Base-by-base conservation (phyloP, 2,888 invertebrate species). In the Campaea margaritaria region DNA sequence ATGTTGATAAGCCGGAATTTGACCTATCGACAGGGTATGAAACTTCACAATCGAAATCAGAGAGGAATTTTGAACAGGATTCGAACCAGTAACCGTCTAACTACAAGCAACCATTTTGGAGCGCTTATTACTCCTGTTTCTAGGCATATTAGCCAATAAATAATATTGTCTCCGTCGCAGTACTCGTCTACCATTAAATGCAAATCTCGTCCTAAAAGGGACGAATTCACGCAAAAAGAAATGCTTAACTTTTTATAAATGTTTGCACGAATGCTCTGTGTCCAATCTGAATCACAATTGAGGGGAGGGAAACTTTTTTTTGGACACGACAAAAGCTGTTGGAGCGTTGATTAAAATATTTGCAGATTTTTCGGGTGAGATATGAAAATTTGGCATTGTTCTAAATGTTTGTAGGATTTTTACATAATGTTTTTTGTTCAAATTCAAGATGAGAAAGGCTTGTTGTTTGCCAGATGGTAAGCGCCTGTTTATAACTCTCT, bases 341-440 rank as follows among this genome's bases (percentile, higher is more conserved):
- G 75, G 70, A 77, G 83, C 78, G 83, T 86, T 86, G 85, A 86
- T 85, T 85, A 84, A 87, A 87, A 85, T 78, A 77, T 85, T 84
- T 81, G 76, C 81, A 82, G 83, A 77, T 83, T 85, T 82, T 78
- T 31, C 36, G 62, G 21, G 46, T 10, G 50, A 31, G 38, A 54
- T 50, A 62, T 64, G 50, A 50, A 62, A 58, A 65, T 50, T 14
- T 50, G 45, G 59, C 43, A 28, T 65, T 65, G 66, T 65, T 62
- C 15, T 58, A 43, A 53, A 49, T 50, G 45, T 57, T 61, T 57
- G 56, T 48, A 31, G 53, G 45, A 52, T 58, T 53, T 62, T 67
- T 51, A 47, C 41, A 21, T 7, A 42, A 45, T 47, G 34, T 31
- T 31, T 31, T 31, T 31, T 31, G 10, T 3, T 31, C 31, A 7